Conservation (phyloP, 2,888 invertebrate genomes). For the Caenorhabditis virilis region DNA sequence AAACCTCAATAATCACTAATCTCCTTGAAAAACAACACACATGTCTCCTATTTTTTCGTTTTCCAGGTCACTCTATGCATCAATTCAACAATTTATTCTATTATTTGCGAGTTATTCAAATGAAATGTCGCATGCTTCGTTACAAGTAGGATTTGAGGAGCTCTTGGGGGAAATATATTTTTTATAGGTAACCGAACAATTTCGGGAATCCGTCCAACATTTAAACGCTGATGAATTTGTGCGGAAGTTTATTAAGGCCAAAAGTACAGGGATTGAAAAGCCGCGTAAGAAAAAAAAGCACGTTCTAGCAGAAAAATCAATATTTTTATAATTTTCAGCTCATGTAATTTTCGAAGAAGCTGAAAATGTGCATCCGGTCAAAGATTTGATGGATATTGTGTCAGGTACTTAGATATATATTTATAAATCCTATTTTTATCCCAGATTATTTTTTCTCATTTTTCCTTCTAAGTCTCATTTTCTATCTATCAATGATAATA, state of each 20-base stretch:
- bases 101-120: constrained; percentile 54
- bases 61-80: constrained; percentile 35
- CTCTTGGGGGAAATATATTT: neutral
- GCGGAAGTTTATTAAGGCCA: constrained; percentile 87
- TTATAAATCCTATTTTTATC: neutral
- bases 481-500: too few relatives aligned
- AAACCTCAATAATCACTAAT: too few relatives aligned
- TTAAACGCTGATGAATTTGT: constrained; percentile 89
- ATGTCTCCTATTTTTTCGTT: neutral
- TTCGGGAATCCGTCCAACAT: constrained; percentile 86
- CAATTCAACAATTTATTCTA: constrained; percentile 43
- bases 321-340: constrained; percentile 19
- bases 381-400: constrained; percentile 30
- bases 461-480: too few relatives aligned
- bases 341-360: constrained; percentile 30
- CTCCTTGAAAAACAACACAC: too few relatives aligned
- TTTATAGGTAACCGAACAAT: constrained; percentile 84
- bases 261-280: constrained; percentile 89
- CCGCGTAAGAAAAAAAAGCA: constrained; percentile 75
- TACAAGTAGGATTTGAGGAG: constrained; percentile 46
- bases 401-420: constrained; percentile 15
- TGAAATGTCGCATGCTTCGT: constrained; percentile 49
- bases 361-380: constrained; percentile 20
- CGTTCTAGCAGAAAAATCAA: neutral
- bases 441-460: too few relatives aligned